phyloP scores from a whole-genome alignment of 2,113 vertebrate genomes.

The Bombycilla garrulus region DNA sequence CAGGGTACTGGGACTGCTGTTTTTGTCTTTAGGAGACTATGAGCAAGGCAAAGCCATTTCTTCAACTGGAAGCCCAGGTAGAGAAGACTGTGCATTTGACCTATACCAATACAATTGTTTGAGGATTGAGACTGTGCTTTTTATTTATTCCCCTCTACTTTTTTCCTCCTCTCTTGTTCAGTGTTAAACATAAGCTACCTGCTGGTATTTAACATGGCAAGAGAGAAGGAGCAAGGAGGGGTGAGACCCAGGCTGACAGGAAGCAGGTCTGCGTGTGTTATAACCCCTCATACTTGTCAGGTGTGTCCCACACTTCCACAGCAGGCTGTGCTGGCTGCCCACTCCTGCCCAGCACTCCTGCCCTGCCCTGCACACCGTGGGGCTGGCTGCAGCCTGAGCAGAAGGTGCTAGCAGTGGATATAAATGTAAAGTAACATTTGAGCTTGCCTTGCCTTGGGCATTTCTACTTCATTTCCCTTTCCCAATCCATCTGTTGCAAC shows the following conservation, averaged over 20 bases:
- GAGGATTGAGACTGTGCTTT: neutral
- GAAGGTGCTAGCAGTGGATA: neutral
- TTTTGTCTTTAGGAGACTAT: neutral
- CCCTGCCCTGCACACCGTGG: fast-evolving
- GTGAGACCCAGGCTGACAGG: neutral
- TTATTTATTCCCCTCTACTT: neutral
- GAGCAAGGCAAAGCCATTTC: neutral
- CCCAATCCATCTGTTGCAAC: neutral
- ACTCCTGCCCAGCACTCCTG: fast-evolving
- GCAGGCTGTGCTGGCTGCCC: neutral
- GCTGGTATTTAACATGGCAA: neutral
- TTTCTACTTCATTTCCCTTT: neutral
- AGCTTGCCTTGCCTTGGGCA: neutral
- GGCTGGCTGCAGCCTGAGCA: neutral
- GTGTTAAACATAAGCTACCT: neutral
- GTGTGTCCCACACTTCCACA: neutral
- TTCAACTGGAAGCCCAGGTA: neutral
- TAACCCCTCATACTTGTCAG: neutral
- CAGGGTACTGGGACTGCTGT: neutral
- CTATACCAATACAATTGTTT: neutral
- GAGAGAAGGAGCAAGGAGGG: neutral
- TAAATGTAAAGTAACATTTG: neutral
- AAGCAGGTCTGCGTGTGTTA: neutral
- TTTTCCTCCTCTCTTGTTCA: neutral
- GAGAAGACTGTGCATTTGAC: neutral